These are phyloP conservation scores for Nebria salina DNA, from an alignment of 2,888 invertebrate genomes.

Conservation along the genomic window DNA sequence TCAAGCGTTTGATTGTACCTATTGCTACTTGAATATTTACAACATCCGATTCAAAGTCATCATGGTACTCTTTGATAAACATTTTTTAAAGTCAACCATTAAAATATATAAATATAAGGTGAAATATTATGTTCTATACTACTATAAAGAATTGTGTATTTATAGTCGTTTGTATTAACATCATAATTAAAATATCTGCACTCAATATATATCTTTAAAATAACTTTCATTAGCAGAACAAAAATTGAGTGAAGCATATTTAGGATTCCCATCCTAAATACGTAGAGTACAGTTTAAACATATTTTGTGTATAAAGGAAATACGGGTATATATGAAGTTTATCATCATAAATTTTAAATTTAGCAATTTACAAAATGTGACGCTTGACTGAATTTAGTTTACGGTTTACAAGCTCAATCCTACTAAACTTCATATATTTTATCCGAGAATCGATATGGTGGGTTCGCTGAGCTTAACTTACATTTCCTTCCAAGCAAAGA, in stretches of 20 bases:
- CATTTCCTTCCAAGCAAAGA: not conserved
- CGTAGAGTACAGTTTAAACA: too few relatives aligned
- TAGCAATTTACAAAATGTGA: constrained; percentile 19
- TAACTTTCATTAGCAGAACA: too few relatives aligned
- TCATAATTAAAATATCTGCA: too few relatives aligned
- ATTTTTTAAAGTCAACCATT: too few relatives aligned
- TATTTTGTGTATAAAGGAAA: not conserved
- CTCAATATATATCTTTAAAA: too few relatives aligned
- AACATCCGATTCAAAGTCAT: not conserved
- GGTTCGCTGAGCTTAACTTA: constrained; percentile 3
- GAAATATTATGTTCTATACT: too few relatives aligned
- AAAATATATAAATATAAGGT: too few relatives aligned
- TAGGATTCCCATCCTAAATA: too few relatives aligned
- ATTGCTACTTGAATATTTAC: not conserved
- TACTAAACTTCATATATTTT: constrained; percentile 5
- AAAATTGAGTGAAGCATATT: too few relatives aligned
- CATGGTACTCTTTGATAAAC: too few relatives aligned
- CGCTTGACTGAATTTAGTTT: constrained; percentile 21
- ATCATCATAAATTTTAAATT: constrained; percentile 14
- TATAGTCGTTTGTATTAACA: too few relatives aligned
- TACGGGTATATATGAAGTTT: constrained; percentile 9
- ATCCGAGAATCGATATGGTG: constrained; percentile 1
- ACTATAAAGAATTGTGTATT: too few relatives aligned
- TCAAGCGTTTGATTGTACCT: not conserved
- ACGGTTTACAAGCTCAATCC: not conserved